These are phyloP conservation scores for Pachyuromys duprasi DNA, from an alignment of 2,797 vertebrate genomes.

Conservation along the genomic window DNA sequence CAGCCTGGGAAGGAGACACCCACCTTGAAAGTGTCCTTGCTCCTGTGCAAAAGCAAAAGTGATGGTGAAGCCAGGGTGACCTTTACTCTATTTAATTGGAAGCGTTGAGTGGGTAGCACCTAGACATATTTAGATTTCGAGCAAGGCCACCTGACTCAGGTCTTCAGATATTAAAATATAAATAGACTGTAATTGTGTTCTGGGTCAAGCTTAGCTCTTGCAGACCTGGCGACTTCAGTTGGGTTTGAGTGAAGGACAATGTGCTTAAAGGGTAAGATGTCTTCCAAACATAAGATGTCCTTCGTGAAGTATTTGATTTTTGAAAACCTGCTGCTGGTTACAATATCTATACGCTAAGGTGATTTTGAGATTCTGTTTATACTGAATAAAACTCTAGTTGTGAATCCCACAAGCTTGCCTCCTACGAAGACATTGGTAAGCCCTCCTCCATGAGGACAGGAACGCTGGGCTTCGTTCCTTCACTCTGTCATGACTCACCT, in stretches of 20 bases:
- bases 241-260: neutral
- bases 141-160: constrained; percentile 19
- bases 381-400: neutral
- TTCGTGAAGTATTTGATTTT: neutral
- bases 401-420: neutral
- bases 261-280: neutral
- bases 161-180: constrained; percentile 51
- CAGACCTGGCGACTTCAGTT: neutral
- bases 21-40: neutral
- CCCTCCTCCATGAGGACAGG: neutral
- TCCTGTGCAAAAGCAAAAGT: neutral
- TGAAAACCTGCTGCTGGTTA: neutral
- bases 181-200: neutral
- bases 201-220: constrained; percentile 35
- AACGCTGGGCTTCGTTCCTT: neutral
- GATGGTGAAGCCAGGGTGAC: neutral
- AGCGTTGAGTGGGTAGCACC: neutral
- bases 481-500: neutral
- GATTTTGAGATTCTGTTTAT: constrained; percentile 32
- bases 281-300: neutral
- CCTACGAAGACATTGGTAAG: neutral
- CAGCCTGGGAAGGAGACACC: neutral
- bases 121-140: constrained; percentile 10
- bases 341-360: neutral
- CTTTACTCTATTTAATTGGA: constrained; percentile 27